Base-by-base conservation (phyloP, 2,888 invertebrate genomes). In the Drosophila sordidula region DNA sequence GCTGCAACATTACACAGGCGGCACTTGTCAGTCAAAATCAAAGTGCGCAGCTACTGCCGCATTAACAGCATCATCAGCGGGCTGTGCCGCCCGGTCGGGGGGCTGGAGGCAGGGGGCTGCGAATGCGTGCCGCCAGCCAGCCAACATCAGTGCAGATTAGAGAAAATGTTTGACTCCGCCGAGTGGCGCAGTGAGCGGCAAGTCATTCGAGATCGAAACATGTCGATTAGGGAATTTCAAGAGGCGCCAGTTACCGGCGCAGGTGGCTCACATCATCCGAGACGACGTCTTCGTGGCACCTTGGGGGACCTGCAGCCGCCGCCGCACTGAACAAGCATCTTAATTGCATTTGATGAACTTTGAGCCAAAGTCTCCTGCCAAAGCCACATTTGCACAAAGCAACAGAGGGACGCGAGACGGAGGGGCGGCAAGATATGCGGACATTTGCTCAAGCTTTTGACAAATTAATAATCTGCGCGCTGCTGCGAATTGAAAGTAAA, bases 271-370 rank as follows among this genome's bases (percentile, higher is more conserved):
- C 81, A 85, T 87, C 84, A 80, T 72, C 59, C 55, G 45, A 70
- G 59, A 62, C 75, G 25, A 36, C 55, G 45, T 39, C 52, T 68
- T 63, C 70, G 69, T 77, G 65, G 72, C 89, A 82, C 83, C 89
- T 88, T 88, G 69, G 87, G 82, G 83, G 87, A 79, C 72, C 78
- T 51, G 54, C 62, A 68, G 29, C 54, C 36, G 34, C 41, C 54
- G 49, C 39, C 49, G 62, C 78, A 47, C 70, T 78, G 71, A 81
- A 85, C 90, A 90, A 90, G 91, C 90, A 90, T 90, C 91, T 90
- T 90, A 91, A 90, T 91, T 90, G 91, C 91, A 83, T 90, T 86
- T 85, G 87, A 89, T 90, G 91, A 90, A 90, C 91, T 90, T 82
- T 82, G 81, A 89, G 91, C 91, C 88, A 87, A 61, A 78, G 77